phyloP scores from a whole-genome alignment of 2,113 vertebrate genomes.

The Gasterosteus aculeatus region DNA sequence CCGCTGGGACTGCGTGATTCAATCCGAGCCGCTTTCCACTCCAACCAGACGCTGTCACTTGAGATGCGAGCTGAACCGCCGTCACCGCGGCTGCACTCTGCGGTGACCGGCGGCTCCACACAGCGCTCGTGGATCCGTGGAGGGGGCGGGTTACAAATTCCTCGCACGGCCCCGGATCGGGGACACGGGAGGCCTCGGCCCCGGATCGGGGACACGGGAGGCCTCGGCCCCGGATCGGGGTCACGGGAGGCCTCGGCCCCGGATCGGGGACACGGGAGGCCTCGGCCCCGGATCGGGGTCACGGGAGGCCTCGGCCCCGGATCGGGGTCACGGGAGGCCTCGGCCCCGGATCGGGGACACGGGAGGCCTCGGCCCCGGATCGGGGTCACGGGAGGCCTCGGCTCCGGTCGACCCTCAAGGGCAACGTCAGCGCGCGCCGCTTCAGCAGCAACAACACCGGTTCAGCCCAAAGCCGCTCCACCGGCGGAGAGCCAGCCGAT shows the following conservation, averaged over 20 bases:
- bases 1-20: constrained; percentile 41
- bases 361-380: constrained; percentile 43
- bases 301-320: no score
- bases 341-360: constrained; percentile 53
- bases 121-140: not conserved
- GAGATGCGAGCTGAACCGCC: constrained; percentile 47
- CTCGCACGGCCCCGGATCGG: constrained; percentile 44
- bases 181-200: constrained; percentile 28
- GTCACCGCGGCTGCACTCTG: constrained; percentile 43
- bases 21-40: constrained; percentile 44
- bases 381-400: no score
- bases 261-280: constrained; percentile 52
- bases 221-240: constrained; percentile 40
- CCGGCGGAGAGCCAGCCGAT: constrained; percentile 45
- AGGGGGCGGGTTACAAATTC: constrained; percentile 51
- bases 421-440: constrained; percentile 28
- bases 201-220: no score
- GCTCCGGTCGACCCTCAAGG: constrained; percentile 61
- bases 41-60: constrained; percentile 66
- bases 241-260: constrained; percentile 46
- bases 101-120: constrained; percentile 22
- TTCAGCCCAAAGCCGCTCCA: constrained; percentile 22
- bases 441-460: constrained; percentile 42
- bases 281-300: no score
- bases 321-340: no score